Evolutionary conservation across 2,888 invertebrate genomes (phyloP).

Genomic region (Yponomeuta evonymella): DNA sequence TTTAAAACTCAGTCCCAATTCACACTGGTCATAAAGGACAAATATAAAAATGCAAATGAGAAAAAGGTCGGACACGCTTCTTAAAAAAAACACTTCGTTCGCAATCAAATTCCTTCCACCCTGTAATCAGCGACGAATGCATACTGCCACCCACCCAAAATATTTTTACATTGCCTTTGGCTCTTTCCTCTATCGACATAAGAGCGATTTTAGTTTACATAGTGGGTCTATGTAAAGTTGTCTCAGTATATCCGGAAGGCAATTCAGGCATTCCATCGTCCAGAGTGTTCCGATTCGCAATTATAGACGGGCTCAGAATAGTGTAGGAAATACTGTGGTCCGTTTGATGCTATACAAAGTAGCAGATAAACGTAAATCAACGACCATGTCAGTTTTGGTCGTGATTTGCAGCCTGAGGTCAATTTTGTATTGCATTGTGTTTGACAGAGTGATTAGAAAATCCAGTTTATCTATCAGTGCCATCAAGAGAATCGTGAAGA

Average conservation of each 20-base stretch:
- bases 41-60: neutral
- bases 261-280: neutral
- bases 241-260: neutral
- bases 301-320: constrained; percentile 5
- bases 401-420: too few relatives aligned
- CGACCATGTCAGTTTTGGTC: too few relatives aligned
- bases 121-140: constrained; percentile 11
- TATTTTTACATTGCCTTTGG: neutral
- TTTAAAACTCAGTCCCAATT: neutral
- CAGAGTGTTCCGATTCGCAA: constrained; percentile 8
- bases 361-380: neutral
- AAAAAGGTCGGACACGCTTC: neutral
- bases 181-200: neutral
- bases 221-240: neutral
- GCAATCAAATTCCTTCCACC: constrained; percentile 12
- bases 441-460: too few relatives aligned
- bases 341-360: neutral
- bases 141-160: neutral
- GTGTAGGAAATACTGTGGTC: neutral
- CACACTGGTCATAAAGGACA: neutral
- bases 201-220: neutral
- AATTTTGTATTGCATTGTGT: too few relatives aligned
- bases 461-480: too few relatives aligned
- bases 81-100: constrained; percentile 3
- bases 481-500: too few relatives aligned